These are phyloP conservation scores for Eilema griseolum DNA, from an alignment of 2,888 invertebrate genomes.

Conservation along the genomic window DNA sequence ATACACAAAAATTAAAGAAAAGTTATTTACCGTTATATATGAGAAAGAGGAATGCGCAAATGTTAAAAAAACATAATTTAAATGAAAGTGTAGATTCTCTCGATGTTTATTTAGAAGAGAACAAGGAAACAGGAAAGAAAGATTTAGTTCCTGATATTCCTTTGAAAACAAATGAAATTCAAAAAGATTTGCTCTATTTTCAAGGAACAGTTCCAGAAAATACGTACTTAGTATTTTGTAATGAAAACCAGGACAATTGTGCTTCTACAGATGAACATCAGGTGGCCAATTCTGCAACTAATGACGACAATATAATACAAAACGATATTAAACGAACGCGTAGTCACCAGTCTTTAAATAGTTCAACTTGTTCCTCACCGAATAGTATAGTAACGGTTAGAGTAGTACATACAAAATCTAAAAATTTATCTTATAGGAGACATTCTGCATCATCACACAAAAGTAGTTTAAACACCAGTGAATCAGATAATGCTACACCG, in stretches of 20 bases:
- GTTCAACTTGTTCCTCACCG: slow-evolving; percentile 75
- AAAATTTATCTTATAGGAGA: slow-evolving; percentile 52
- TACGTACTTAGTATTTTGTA: slow-evolving; percentile 66
- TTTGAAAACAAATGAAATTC: slow-evolving; percentile 57
- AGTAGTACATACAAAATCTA: slow-evolving; percentile 54
- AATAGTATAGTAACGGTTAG: slow-evolving; percentile 75
- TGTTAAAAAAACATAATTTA: slow-evolving; percentile 38
- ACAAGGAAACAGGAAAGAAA: slow-evolving; percentile 36
- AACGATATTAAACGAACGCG: slow-evolving; percentile 34
- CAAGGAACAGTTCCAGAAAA: slow-evolving; percentile 51
- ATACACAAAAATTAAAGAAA: slow-evolving; percentile 43
- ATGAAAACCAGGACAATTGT: slow-evolving; percentile 58
- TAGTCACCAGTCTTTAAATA: slow-evolving; percentile 66
- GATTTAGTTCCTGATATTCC: slow-evolving; percentile 29
- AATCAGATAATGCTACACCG: slow-evolving; percentile 58
- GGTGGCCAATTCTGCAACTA: slow-evolving; percentile 29
- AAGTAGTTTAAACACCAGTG: slow-evolving; percentile 57
- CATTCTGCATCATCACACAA: slow-evolving; percentile 60
- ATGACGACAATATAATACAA: slow-evolving; percentile 21
- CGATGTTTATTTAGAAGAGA: slow-evolving; percentile 34
- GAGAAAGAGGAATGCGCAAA: slow-evolving; percentile 47
- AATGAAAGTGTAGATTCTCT: slow-evolving; percentile 52
- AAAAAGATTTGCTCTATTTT: slow-evolving; percentile 62
- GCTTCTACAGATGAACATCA: slow-evolving; percentile 45
- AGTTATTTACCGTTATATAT: slow-evolving; percentile 63